Evolutionary conservation across 2,113 vertebrate species (phyloP), one percentile per base, ranked within the genome.

Genomic region (Grammomys surdaster): DNA sequence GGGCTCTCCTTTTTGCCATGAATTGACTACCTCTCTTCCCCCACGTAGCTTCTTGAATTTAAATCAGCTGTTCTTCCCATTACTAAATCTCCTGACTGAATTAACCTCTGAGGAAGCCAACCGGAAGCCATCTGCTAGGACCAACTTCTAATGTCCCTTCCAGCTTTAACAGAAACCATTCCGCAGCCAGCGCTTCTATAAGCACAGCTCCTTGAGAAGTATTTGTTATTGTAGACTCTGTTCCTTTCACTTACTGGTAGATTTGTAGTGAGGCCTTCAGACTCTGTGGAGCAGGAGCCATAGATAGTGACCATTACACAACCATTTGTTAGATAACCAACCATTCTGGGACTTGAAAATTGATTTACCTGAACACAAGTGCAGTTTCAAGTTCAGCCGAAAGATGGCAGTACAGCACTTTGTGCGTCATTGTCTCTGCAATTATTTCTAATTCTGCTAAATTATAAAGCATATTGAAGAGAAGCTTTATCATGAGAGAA

Each of bases 381-480:
- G 95, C 93, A 84, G 36, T 95, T 88, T 93, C 94, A 86, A 94
- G 9, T 77, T 81, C 75, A 60, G 63, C 97, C 98, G 46, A 91
- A 91, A 97, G 97, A 95, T 98, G 97, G 97, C 91, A 98, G 95
- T 92, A 95, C 13, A 65, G 89, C 24, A 13, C 60, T 96, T 95
- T 76, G 24, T 90, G 58, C 17, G 80, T 36, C 0, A 1, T 33
- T 22, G 17, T 56, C 36, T 2, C 36, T 73, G 76, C 75, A 90
- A 70, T 17, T 87, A 77, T 85, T 95, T 95, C 93, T 63, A 94
- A 95, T 80, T 96, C 65, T 91, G n/a, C 56, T 88, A 93, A 95
- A 40, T 80, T 85, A 69, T 36, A 93, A 65, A 91, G 86, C 36
- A 43, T 3, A 40, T 51, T 81, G 40, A 84, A 70, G 24, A 56